Evolutionary conservation across 2,888 invertebrate species (phyloP), one percentile per base, ranked within the genome.

Genomic region (Athalia cordata): DNA sequence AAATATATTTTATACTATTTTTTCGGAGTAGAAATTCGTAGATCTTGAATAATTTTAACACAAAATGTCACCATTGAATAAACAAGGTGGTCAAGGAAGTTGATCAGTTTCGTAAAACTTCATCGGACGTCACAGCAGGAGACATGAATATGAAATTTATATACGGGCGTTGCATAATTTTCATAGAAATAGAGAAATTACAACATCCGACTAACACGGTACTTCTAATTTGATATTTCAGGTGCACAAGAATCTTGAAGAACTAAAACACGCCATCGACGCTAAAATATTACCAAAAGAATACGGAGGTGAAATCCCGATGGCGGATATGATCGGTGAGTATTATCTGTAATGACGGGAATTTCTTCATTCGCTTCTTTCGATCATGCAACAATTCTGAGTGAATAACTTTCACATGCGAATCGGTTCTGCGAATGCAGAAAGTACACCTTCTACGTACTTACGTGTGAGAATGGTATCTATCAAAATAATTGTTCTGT

Each of bases 261-360:
- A 95, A n/a, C 90, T 97, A 55, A 93, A 93, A 81, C 92, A 93
- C 62, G 93, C 94, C 83, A 92, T 97, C 6, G 93, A 96, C 87
- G 93, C 94, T 45, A 93, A 94, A 79, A 95, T 97, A 84, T 90
- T 97, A 81, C 97, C 97, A 0, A 94, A 95, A 89, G 97, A 97
- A 90, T 97, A 97, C 86, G 97, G 97, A 7, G 97, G 97, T n/a
- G 94, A 94, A 29, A 93, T 96, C 29, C 95, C 97, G 15, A 90
- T 96, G 75, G 92, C 92, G 49, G 95, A 96, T 75, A 96, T 97
- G 96, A 95, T 97, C 80, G 94, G 94, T 89, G 93, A 93, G 85
- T 72, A 29, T 29, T 52, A 55, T 49, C 61, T 74, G 7, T 62
- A 50, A 57, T 59, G 0, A 45, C n/a, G 45, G 11, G n/a, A n/a